These are phyloP conservation scores for Melospiza georgiana DNA, from an alignment of 2,113 vertebrate species.

Conservation along the genomic window DNA sequence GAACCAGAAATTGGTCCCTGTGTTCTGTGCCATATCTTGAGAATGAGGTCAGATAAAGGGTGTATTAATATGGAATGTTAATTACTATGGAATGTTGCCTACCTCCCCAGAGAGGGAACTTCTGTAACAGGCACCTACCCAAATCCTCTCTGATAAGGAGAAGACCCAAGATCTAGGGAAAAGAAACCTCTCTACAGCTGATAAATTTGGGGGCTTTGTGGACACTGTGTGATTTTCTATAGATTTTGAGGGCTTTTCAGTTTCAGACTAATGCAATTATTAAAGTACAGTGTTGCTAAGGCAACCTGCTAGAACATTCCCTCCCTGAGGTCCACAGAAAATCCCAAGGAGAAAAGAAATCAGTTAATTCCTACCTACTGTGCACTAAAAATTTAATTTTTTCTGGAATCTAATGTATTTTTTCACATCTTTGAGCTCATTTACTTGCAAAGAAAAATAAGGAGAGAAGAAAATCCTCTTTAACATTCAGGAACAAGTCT, in stretches of 20 bases:
- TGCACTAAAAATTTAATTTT: background rate
- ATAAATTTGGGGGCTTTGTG: background rate
- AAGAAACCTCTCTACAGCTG: background rate
- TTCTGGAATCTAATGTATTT: constrained; percentile 25
- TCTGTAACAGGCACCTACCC: background rate
- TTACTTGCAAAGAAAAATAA: constrained; percentile 63
- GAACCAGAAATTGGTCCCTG: background rate
- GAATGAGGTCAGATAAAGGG: background rate
- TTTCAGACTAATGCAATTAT: constrained; percentile 27
- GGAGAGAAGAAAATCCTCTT: background rate
- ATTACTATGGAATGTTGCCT: background rate
- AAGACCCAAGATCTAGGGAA: background rate
- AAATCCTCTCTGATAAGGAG: background rate
- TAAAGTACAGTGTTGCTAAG: constrained; percentile 19
- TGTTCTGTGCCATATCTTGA: background rate
- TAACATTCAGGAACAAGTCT: constrained; percentile 65
- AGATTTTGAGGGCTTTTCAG: background rate
- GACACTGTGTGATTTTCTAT: background rate
- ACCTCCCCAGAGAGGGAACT: background rate
- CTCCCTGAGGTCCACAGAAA: background rate
- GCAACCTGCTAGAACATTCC: background rate
- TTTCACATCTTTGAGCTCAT: constrained; percentile 31
- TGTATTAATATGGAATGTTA: background rate
- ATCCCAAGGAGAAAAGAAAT: background rate
- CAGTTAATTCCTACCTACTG: background rate